Conservation (phyloP, 2,797 vertebrate species). For the Etheostoma nigrum region DNA sequence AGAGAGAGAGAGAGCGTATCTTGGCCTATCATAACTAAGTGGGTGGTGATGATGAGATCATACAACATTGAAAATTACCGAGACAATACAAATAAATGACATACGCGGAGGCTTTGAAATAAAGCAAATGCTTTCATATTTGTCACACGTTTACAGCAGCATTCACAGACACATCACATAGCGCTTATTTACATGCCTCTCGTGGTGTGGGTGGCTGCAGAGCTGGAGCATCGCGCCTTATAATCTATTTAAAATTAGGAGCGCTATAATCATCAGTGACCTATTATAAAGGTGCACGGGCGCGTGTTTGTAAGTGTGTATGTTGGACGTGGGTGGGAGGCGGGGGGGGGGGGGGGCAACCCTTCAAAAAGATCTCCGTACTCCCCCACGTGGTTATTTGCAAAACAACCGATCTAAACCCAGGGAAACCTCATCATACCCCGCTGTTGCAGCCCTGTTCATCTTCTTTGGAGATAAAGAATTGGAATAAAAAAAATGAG, state of each 20-base stretch:
- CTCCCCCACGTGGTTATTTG: conserved; percentile 92
- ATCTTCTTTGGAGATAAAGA: conserved; percentile 51
- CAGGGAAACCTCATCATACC: conserved; percentile 75
- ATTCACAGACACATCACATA: conserved; percentile 60
- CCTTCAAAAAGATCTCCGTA: conserved; percentile 83
- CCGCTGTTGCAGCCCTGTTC: conserved; percentile 69
- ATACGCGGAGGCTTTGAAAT: conserved; percentile 68
- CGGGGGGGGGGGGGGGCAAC: conserved; percentile 45
- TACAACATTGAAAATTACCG: conserved; percentile 74
- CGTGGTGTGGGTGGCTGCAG: conserved; percentile 71
- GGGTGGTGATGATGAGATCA: conserved; percentile 77
- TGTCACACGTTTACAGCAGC: conserved; percentile 61
- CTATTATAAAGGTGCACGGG: conserved; percentile 77
- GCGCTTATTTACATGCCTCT: conserved; percentile 67
- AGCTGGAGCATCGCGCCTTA: conserved; percentile 71
- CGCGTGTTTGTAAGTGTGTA: conserved; percentile 42
- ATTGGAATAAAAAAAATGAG: conserved; percentile 3
- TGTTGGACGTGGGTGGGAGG: neutral
- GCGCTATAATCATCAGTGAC: conserved; percentile 83
- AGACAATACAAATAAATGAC: conserved; percentile 78
- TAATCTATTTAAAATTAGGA: conserved; percentile 82
- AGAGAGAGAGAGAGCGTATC: conserved; percentile 7
- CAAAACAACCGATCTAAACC: conserved; percentile 84
- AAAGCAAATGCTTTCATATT: conserved; percentile 64
- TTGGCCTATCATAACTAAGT: conserved; percentile 71